A percentile compares a stretch with the other conserved stretches of the same genome.
Evolutionary conservation across 2,888 invertebrate species (phyloP).

Genomic region (Embidobia sp.): DNA sequence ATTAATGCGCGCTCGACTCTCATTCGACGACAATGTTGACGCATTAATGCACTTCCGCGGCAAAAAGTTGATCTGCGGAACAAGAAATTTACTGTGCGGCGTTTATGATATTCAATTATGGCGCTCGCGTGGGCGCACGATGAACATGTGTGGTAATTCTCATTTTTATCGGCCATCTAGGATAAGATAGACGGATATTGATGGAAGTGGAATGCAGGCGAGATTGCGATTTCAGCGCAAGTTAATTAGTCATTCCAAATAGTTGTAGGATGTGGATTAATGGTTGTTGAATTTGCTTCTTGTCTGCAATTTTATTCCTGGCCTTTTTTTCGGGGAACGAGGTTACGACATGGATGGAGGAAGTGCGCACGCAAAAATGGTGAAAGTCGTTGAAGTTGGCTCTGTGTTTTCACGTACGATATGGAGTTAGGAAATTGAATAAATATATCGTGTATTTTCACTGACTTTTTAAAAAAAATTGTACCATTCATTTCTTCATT

Average conservation of each 20-base stretch:
- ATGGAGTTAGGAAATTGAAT: no score
- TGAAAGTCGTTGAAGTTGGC: no score
- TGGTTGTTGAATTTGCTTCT: neutral
- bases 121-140: constrained; percentile 1
- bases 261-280: constrained; percentile 2
- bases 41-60: constrained; percentile 17
- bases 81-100: constrained; percentile 7
- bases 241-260: constrained; percentile 1
- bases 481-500: no score
- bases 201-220: constrained; percentile 4
- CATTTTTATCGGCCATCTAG: constrained; percentile 9
- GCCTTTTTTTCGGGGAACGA: no score
- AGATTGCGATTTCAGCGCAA: constrained; percentile 3
- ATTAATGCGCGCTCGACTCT: constrained; percentile 15
- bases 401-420: no score
- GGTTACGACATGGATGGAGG: no score
- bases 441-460: no score
- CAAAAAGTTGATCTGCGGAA: constrained; percentile 11
- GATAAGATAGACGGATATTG: constrained; percentile 12
- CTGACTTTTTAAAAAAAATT: no score
- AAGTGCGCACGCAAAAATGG: no score
- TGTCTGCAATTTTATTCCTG: no score
- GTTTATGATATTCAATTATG: constrained; percentile 2
- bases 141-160: constrained; percentile 10
- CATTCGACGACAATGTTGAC: constrained; percentile 26